Evolutionary conservation across 2,113 vertebrate genomes (phyloP).

Genomic region (Prunella himalayana): DNA sequence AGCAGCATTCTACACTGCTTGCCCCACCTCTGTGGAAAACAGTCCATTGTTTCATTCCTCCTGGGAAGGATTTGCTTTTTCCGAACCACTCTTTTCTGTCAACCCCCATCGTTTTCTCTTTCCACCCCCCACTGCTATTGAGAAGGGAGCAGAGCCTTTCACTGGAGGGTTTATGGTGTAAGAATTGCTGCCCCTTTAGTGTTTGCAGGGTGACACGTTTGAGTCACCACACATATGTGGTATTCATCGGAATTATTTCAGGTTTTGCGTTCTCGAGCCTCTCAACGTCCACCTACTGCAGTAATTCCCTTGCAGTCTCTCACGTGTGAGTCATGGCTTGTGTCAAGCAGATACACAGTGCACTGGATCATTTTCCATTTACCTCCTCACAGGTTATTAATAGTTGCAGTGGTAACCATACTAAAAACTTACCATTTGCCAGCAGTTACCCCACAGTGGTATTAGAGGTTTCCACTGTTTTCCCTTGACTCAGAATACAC

Average conservation of each 20-base stretch:
- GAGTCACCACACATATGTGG: not conserved
- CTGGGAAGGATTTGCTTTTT: not conserved
- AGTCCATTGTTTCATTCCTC: not conserved
- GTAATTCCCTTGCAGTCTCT: not conserved
- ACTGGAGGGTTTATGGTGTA: not conserved
- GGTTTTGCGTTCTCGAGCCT: not conserved
- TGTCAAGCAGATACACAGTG: not conserved
- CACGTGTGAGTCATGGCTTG: not conserved
- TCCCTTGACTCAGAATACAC: constrained; percentile 24
- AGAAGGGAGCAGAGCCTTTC: not conserved
- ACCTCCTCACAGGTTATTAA: constrained; percentile 18
- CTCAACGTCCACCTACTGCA: not conserved
- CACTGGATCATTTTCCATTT: not conserved
- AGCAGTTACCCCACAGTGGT: constrained; percentile 38
- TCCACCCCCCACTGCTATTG: not conserved
- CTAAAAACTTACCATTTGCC: not conserved
- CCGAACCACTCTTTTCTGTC: not conserved
- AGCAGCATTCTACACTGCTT: not conserved
- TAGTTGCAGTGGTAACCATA: not conserved
- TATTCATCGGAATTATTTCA: not conserved
- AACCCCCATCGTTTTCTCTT: not conserved
- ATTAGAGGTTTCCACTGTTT: constrained; percentile 51
- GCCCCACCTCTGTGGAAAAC: not conserved
- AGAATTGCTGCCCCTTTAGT: not conserved
- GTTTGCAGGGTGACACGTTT: not conserved